Evolutionary conservation across 2,797 vertebrate genomes (phyloP).

Genomic region (Lycodopsis pacificus): DNA sequence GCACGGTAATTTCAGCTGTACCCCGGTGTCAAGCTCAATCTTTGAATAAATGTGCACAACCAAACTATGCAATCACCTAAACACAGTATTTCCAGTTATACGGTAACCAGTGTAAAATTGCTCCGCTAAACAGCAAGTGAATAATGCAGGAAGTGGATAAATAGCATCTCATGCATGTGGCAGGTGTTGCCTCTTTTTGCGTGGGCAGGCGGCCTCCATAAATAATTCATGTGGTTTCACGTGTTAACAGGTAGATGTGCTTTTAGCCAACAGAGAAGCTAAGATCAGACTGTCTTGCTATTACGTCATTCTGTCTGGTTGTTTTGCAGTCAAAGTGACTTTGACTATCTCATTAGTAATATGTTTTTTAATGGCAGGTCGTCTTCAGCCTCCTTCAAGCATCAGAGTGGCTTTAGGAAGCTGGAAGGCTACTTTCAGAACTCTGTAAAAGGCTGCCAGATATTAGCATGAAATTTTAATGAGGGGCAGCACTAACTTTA

Average conservation of each 20-base stretch:
- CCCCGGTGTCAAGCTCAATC: background rate
- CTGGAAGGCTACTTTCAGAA: constrained; percentile 42
- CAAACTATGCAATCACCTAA: constrained; percentile 8
- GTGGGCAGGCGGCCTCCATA: constrained; percentile 28
- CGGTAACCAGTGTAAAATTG: background rate
- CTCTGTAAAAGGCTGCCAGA: constrained; percentile 36
- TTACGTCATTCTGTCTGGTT: background rate
- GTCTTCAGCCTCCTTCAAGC: constrained; percentile 30
- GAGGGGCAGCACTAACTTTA: constrained; percentile 17
- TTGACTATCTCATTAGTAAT: constrained; percentile 19
- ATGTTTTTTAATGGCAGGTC: constrained; percentile 35
- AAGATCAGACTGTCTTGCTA: background rate
- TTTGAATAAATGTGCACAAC: constrained; percentile 21
- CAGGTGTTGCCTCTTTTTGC: constrained; percentile 56
- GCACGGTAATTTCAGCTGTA: constrained; percentile 10
- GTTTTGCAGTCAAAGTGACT: constrained; percentile 17
- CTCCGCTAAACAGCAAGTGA: constrained; percentile 27
- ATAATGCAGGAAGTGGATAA: constrained; percentile 36
- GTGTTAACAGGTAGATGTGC: constrained; percentile 49
- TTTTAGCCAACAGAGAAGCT: constrained; percentile 7
- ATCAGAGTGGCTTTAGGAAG: constrained; percentile 18
- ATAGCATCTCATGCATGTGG: constrained; percentile 30
- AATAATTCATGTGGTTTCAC: constrained; percentile 63
- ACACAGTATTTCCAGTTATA: background rate
- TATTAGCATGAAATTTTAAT: constrained; percentile 64